Base-by-base conservation (phyloP, 2,113 vertebrate species). In the Fukomys damarensis region DNA sequence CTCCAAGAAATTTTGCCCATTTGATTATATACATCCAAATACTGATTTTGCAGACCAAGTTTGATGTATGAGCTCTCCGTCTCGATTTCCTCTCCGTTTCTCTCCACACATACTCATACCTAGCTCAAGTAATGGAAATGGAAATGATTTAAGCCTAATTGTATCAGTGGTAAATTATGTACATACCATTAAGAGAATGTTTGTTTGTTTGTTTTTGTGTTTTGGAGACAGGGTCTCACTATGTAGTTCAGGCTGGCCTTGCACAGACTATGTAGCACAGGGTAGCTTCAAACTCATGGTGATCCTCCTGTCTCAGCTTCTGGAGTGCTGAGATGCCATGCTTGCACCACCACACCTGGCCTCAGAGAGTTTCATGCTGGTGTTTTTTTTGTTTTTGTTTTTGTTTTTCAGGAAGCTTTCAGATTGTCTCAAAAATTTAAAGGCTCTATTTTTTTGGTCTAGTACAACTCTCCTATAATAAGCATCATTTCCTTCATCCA, bases 351-450 rank as follows among this genome's bases (percentile, higher is more conserved):
- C 26, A 76, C 41, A 28, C 72, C 41, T 3, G 14, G 13, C 24
- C 5, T 59, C 92, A 72, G 74, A 93, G 38, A 66, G 58, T 17
- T 93, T 93, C 28, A 86, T 65, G 56, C 5, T 54, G 7, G 4
- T 94, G 8, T 59, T 32, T 95, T 95, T 80, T 80, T n/a, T n/a
- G n/a, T n/a, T n/a, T n/a, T n/a, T n/a, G n/a, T n/a, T n/a, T n/a
- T n/a, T 28, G 95, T 96, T 85, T 96, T 86, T 82, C 35, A 85
- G 72, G 49, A 94, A 76, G 30, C 30, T 65, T 97, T 46, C 26
- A 72, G 17, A 35, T 93, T 93, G 95, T 89, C 81, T 96, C 24
- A 85, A 95, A 80, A 82, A 8, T 59, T 94, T 88, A 86, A 91
- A 94, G 87, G 26, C 1, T 79, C 6, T 81, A 59, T n/a, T 88